Evolutionary conservation across 2,797 vertebrate species (phyloP), one percentile per base, ranked within the genome.

Genomic region (Danio albolineatus): DNA sequence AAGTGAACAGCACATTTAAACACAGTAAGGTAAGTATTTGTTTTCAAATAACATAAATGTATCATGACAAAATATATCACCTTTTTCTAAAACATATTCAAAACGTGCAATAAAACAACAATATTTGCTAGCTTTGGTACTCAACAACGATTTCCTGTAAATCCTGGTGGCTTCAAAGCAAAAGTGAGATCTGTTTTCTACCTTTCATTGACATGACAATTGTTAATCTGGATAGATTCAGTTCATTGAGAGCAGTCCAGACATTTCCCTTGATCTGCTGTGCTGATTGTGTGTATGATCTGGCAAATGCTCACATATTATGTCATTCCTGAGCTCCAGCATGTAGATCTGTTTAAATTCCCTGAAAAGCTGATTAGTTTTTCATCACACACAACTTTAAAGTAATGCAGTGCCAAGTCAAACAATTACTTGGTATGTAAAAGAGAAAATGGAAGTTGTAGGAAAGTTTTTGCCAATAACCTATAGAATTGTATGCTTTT

Each of bases 381-480:
- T 46, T 17, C 7, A 66, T 12, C 43, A 65, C 43, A 46, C 62
- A 19, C 62, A 46, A 64, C 10, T 64, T 64, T 10, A 60, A 57
- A 60, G 13, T 16, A 60, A 38, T 7, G 13, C 16, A 39, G 14
- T 9, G 39, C 4, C 39, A 59, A 9, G 28, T 61, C 38, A 5
- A 62, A 62, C 6, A 2, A 46, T 9, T 46, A n/a, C n/a, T n/a
- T n/a, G n/a, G n/a, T n/a, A n/a, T 19, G 14, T 44, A 51, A 51
- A 49, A 51, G 10, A 56, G 17, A 10, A 54, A 21, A 56, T 19
- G 17, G 61, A 44, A 19, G 17, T 62, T 38, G 13, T 44, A 12
- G n/a, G n/a, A n/a, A n/a, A n/a, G n/a, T n/a, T 64, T 44, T 43
- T 62, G 13, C 46, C 65, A n/a, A n/a, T 46, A 65, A 46, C 7